Base-by-base conservation (phyloP, 2,113 vertebrate genomes). In the Gadus chalcogrammus region DNA sequence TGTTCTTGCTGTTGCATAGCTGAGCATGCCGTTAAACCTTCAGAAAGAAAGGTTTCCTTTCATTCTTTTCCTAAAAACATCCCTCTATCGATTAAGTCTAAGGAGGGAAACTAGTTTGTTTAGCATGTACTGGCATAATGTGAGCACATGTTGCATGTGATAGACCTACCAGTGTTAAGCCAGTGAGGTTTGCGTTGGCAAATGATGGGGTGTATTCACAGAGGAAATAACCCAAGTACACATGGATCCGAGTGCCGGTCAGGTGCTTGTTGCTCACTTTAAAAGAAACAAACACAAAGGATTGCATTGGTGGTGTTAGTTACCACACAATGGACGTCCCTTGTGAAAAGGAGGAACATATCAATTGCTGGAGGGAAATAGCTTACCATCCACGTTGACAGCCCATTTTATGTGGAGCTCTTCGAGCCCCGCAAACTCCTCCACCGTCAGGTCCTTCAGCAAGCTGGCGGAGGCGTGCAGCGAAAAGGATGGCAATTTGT, bases 401-500 rank as follows among this genome's bases (percentile, higher is more conserved):
- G 77, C 84, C 94, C 93, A 95, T 76, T 88, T 94, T 79, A 94
- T 79, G 61, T 93, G 93, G 66, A 94, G 69, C 60, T 70, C 17
- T 7, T 5, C 9, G 17, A 15, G 4, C 5, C 0, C 1, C n/a
- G 3, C 69, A 0, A 3, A 74, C 61, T 70, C 60, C 35, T 81
- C 71, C 11, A 17, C 59, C 52, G 73, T 5, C 18, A 94, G 76
- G 1, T 18, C 31, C 16, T 24, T 70, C 67, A 91, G 69, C 8
- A 52, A 11, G 48, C 90, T 89, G 0, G 94, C 91, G 53, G 78
- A 80, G 1, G n/a, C n/a, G 0, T 18, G 0, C 0, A 0, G 3
- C 55, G 55, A 16, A 58, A 1, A 16, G 1, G 16, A 3, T 58
- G 55, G 55, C 3, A 58, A 58, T 16, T n/a, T 7, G 8, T 13